Evolutionary conservation across 53 echinoderm and acorn worm species (phyloP), one percentile per base, ranked within the genome.

Genomic region (Holothuria scabra): DNA sequence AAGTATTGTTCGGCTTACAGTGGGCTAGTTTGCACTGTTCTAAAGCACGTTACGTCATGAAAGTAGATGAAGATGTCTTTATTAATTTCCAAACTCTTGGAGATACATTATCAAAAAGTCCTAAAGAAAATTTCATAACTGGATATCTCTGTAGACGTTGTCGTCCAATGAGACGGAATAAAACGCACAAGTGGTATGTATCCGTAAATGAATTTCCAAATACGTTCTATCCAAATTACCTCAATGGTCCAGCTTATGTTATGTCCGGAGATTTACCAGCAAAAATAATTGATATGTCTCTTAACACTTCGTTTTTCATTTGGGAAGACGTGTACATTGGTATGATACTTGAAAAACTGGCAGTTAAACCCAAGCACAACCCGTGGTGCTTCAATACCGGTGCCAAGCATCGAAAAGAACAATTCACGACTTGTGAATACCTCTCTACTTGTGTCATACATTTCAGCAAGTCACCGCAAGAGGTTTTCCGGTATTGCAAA

Each of bases 31-130:
- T 74, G n/a, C 87, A 86, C 81, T 92, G 92, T 24, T 67, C 86
- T 19, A 83, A 92, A 25, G 92, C 92, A 21, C 26, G 60, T 31
- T 80, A 80, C 25, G 60, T 80, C 37, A 29, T 80, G 30, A 80
- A 80, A 41, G 87, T 86, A 18, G 92, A 92, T 14, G 92, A 92
- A 34, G 92, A 92, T 35, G 86, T 90, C 79, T 84, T 76, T 18
- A 74, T 92, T 21, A 61, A 64, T 56, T 82, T 67, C 24, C n/a
- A n/a, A 75, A 33, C 80, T 49, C 22, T 88, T 18, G 29, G 88
- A 12, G 41, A 35, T 49, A 76, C 81, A 19, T 30, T 88, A 19
- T 28, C 74, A 57, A 26, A 34, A 25, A n/a, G 60, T 1, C 33
- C 72, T 4, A 28, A 32, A 0, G 62, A 84, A 32, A 12, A 22